Evolutionary conservation across 2,797 vertebrate species (phyloP), one percentile per base, ranked within the genome.

Genomic region (Sparus aurata): DNA sequence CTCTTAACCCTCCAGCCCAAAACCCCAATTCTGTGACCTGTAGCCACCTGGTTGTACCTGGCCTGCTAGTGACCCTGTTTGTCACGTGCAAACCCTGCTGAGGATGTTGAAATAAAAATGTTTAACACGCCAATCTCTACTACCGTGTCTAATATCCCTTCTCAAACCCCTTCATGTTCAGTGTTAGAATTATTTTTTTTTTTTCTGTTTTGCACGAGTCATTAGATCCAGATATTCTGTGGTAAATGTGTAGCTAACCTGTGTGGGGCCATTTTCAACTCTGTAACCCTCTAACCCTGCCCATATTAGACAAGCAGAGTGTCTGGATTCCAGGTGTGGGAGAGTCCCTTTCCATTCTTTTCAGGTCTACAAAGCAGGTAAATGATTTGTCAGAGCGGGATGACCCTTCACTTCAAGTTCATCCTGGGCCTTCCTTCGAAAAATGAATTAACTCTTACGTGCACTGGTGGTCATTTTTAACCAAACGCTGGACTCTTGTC

Each of bases 301-400:
- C 76, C 73, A 8, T 55, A 27, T 57, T 22, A 76, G 80, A 81
- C 79, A 58, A 79, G 84, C 82, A 74, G 34, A 46, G 54, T 58
- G 87, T 89, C 84, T 87, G 86, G 80, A 92, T 93, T 93, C 91
- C 92, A 90, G 86, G 66, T 85, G 85, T 86, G 90, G 93, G 92
- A 89, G 89, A 85, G 90, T 91, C 89, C 52, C 77, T 38, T 63
- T 72, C 30, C 73, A 70, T 85, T 85, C 69, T 82, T 85, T 81
- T 75, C 75, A 83, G 84, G 83, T 71, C 68, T 71, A 58, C 73
- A 70, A 82, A 64, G 80, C 87, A 82, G 89, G 93, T 94, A 73
- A 93, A 93, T 93, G 87, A 93, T 94, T 94, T 78, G 80, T 88
- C 73, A 90, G 82, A 70, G 69, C 18, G 25, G 55, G 60, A 59